Conservation (phyloP, 2,797 vertebrate genomes). For the Argya squamiceps region DNA sequence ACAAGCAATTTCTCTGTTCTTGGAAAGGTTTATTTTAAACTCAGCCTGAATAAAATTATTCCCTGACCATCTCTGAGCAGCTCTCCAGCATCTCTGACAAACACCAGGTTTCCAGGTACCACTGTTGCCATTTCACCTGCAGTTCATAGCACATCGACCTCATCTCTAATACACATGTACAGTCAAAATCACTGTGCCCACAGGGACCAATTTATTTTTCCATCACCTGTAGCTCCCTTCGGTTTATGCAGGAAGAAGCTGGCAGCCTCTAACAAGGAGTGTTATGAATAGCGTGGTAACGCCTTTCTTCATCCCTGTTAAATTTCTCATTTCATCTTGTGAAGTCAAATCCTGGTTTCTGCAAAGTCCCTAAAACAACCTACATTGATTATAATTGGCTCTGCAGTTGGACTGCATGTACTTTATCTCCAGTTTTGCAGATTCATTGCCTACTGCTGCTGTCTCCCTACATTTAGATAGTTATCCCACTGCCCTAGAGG, state of each 20-base stretch:
- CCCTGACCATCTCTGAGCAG: not conserved
- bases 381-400: constrained; percentile 44
- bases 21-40: constrained; percentile 42
- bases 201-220: constrained; percentile 79
- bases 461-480: not conserved
- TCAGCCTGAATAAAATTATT: constrained; percentile 16
- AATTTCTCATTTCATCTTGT: constrained; percentile 52
- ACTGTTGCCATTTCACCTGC: not conserved
- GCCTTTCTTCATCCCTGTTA: constrained; percentile 51
- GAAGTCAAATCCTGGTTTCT: constrained; percentile 50
- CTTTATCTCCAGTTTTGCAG: not conserved
- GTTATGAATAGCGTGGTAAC: constrained; percentile 53
- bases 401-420: not conserved
- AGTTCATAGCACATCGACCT: constrained; percentile 15
- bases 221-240: constrained; percentile 72
- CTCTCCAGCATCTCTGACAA: not conserved
- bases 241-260: constrained; percentile 54
- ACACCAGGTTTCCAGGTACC: not conserved
- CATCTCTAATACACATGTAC: constrained; percentile 46
- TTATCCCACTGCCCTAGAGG: constrained; percentile 1
- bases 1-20: constrained; percentile 8
- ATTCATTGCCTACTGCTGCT: not conserved
- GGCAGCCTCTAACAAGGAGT: constrained; percentile 45
- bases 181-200: constrained; percentile 52
- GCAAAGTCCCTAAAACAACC: constrained; percentile 48